Evolutionary conservation across 2,113 vertebrate species (phyloP).

Genomic region (Dasyprocta punctata): DNA sequence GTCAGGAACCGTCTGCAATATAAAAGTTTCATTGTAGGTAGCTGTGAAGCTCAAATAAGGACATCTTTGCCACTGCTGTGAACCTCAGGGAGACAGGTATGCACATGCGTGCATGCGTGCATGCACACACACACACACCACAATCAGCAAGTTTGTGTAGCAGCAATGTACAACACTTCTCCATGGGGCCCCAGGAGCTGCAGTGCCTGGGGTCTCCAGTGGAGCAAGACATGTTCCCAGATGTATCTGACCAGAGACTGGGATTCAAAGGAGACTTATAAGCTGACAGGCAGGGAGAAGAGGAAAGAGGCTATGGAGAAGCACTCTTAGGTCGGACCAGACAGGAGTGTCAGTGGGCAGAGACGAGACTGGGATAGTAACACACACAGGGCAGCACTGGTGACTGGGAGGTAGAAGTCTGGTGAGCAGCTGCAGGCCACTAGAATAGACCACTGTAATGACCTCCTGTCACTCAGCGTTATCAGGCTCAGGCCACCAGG

Average conservation of each 20-base stretch:
- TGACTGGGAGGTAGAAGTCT: not conserved
- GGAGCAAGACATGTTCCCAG: not conserved
- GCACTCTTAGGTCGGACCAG: not conserved
- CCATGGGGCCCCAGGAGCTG: not conserved
- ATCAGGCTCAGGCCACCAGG: fast-evolving
- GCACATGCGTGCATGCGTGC: fast-evolving
- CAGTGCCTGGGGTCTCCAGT: not conserved
- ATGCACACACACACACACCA: too few relatives aligned
- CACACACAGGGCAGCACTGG: fast-evolving
- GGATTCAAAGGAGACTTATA: not conserved
- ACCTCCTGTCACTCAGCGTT: fast-evolving
- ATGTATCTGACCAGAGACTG: not conserved
- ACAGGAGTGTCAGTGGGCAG: not conserved
- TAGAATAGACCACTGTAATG: fast-evolving
- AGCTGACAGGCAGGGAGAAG: not conserved
- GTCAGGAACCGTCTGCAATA: too few relatives aligned
- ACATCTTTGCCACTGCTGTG: fast-evolving
- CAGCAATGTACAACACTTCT: fast-evolving
- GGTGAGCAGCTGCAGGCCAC: fast-evolving
- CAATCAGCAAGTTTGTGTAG: fast-evolving
- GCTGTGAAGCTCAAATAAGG: not conserved
- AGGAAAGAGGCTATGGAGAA: not conserved
- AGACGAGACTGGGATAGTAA: not conserved
- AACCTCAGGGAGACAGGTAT: not conserved
- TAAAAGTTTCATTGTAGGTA: not conserved